Percentiles rank a stretch among this genome's conserved stretches.
These are phyloP conservation scores for Arenaria interpres DNA, from an alignment of 2,113 vertebrate genomes.

Conservation along the genomic window DNA sequence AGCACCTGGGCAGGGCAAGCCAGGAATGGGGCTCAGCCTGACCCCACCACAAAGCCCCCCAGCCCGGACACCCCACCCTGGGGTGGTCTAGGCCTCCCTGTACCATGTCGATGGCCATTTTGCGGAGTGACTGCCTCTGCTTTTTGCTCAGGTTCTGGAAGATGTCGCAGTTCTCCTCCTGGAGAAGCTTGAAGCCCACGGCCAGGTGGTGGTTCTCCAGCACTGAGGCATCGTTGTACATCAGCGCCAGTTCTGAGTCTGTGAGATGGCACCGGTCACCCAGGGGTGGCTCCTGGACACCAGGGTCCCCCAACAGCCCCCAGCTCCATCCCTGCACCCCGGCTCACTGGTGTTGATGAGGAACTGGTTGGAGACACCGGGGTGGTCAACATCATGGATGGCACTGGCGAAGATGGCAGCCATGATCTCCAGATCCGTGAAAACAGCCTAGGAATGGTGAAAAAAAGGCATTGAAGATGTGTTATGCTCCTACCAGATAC, in stretches of 20 bases:
- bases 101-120: conserved; percentile 93
- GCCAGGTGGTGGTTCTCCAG: conserved; percentile 94
- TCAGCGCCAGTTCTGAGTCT: conserved; percentile 92
- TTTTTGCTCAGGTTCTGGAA: conserved; percentile 90
- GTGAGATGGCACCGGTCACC: not conserved
- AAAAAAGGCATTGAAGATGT: fast-evolving
- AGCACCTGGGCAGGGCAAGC: conserved; percentile 76
- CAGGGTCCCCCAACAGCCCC: fast-evolving
- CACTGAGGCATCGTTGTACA: conserved; percentile 91
- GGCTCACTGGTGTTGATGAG: conserved; percentile 94
- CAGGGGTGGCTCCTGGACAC: fast-evolving
- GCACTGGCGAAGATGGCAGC: conserved; percentile 90
- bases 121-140: conserved; percentile 85
- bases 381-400: conserved; percentile 93
- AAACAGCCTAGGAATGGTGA: conserved; percentile 78
- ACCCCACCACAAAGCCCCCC: not conserved
- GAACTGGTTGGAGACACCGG: conserved; percentile 93
- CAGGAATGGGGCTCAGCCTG: not conserved
- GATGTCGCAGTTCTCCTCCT: conserved; percentile 91
- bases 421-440: conserved; percentile 90
- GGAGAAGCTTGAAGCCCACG: conserved; percentile 90
- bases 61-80: fast-evolving
- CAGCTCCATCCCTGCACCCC: not conserved
- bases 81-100: not conserved
- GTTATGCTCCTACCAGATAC: fast-evolving